Evolutionary conservation across 2,113 vertebrate species (phyloP).

Genomic region (Ciconia stormi): DNA sequence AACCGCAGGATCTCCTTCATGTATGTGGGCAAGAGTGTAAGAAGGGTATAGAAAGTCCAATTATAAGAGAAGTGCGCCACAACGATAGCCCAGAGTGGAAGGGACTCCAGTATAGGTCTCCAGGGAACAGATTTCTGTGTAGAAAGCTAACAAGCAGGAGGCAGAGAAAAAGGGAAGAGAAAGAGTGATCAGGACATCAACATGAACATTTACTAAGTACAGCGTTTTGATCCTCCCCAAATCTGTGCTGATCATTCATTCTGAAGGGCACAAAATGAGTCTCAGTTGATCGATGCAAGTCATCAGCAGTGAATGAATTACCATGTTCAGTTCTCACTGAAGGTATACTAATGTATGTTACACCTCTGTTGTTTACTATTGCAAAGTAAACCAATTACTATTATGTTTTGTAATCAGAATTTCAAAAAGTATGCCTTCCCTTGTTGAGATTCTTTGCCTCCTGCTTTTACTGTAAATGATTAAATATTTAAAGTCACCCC

Average conservation of each 20-base stretch:
- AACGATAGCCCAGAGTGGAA: slow-evolving; percentile 90
- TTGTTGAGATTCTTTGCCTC: neutral
- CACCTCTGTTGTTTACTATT: neutral
- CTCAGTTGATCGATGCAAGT: neutral
- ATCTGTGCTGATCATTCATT: neutral
- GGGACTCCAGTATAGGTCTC: slow-evolving; percentile 83
- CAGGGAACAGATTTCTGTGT: slow-evolving; percentile 86
- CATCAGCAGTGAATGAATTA: neutral
- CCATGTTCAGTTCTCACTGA: neutral
- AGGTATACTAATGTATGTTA: neutral
- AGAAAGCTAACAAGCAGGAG: slow-evolving; percentile 73
- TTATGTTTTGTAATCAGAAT: neutral
- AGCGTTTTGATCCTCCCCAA: neutral
- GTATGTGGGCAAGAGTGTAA: slow-evolving; percentile 95
- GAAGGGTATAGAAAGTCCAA: slow-evolving; percentile 96
- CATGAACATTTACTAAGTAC: neutral
- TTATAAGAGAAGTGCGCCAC: slow-evolving; percentile 97
- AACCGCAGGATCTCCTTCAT: slow-evolving; percentile 94
- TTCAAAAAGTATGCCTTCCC: neutral
- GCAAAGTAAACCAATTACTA: neutral
- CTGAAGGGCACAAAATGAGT: neutral
- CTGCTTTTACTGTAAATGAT: neutral
- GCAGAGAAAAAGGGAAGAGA: neutral
- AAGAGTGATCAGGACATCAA: neutral
- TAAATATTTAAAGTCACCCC: neutral